Percentiles rank a stretch among this genome's conserved stretches.
Conservation (phyloP, 2,113 vertebrate genomes). For the Seriola quinqueradiata region DNA sequence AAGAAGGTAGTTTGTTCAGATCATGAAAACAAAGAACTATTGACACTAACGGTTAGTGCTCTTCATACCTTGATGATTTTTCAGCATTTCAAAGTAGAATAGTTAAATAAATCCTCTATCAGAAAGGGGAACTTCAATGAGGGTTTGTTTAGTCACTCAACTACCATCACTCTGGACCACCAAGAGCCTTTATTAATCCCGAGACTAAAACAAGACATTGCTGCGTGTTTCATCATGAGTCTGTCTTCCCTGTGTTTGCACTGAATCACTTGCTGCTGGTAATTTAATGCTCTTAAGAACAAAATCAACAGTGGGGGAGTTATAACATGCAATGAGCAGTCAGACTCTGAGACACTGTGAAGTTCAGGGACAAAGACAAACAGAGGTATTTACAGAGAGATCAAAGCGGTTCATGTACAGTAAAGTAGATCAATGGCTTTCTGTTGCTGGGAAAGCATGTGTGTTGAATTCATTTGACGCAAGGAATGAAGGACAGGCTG, state of each 20-base stretch:
- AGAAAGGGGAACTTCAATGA: not conserved
- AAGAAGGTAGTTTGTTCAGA: not conserved
- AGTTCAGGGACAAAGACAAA: not conserved
- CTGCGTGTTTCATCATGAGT: not conserved
- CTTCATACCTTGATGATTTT: not conserved
- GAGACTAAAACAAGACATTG: not conserved
- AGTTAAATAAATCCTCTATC: not conserved
- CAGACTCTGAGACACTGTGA: not conserved
- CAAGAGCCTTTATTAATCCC: not conserved
- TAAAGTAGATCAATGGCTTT: not conserved
- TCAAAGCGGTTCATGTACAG: not conserved
- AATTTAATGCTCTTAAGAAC: constrained; percentile 16
- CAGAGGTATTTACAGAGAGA: constrained; percentile 16
- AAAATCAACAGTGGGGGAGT: constrained; percentile 31
- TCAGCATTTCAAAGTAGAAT: not conserved
- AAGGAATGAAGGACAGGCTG: not conserved
- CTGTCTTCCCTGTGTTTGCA: constrained; percentile 21
- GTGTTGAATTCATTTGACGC: constrained; percentile 1
- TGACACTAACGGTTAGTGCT: not conserved
- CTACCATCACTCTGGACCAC: not conserved
- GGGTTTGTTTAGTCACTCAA: not conserved
- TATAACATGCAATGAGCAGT: constrained; percentile 39
- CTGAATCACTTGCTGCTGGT: not conserved
- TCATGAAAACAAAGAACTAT: not conserved
- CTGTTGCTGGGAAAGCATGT: constrained; percentile 21